phyloP scores from a whole-genome alignment of 2,888 invertebrate genomes.

The Latrodectus elegans region DNA sequence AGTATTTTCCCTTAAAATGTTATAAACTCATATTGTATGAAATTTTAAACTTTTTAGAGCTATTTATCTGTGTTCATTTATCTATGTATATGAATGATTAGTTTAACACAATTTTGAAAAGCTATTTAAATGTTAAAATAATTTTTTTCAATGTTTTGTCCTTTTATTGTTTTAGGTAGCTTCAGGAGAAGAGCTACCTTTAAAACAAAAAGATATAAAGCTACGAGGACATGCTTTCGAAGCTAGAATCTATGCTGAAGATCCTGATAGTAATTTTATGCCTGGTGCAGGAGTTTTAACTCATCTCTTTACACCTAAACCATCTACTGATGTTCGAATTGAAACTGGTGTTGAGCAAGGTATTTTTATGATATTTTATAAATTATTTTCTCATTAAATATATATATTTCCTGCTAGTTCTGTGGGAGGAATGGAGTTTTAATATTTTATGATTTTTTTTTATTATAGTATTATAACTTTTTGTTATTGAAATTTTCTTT shows the following conservation, averaged over 20 bases:
- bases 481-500: no score
- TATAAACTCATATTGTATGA: no score
- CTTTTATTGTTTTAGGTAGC: conserved; percentile 80
- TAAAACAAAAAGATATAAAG: conserved; percentile 85
- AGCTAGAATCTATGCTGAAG: conserved; percentile 96
- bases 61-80: neutral
- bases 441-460: no score
- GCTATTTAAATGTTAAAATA: neutral
- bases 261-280: conserved; percentile 84
- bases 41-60: neutral
- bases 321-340: conserved; percentile 81
- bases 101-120: neutral
- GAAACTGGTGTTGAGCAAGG: conserved; percentile 83
- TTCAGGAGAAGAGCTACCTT: conserved; percentile 88
- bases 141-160: no score
- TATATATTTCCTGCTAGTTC: no score
- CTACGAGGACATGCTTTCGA: conserved; percentile 94
- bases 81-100: neutral
- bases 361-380: conserved; percentile 1
- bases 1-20: neutral
- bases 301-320: conserved; percentile 83
- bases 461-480: no score
- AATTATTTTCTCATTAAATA: no score
- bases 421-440: no score
- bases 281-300: conserved; percentile 92